Evolutionary conservation across 1,140 invertebrate species (phyloP).

Genomic region (Drosophila nannoptera): DNA sequence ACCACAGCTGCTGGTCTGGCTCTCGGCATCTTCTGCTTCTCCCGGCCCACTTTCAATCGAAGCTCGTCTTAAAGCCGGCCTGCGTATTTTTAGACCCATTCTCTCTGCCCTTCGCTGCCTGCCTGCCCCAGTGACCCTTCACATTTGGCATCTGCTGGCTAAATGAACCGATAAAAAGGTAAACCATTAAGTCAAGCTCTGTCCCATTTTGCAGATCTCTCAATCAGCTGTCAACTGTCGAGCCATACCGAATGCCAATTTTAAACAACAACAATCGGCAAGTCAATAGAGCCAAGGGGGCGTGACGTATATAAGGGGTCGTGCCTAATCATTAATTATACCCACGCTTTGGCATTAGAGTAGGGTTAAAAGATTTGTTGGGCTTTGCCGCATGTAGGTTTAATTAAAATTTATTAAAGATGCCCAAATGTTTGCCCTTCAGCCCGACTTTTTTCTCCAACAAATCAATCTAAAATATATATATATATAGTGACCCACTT

Average conservation of each 20-base stretch:
- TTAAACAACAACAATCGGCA: constrained; percentile 36
- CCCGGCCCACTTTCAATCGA: neutral
- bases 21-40: neutral
- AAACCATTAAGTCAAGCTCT: constrained; percentile 34
- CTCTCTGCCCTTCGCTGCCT: neutral
- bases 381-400: neutral
- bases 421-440: neutral
- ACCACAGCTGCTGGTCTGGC: constrained; percentile 28
- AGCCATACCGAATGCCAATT: constrained; percentile 41
- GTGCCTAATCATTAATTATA: constrained; percentile 24
- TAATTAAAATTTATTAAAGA: neutral
- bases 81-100: neutral
- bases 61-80: neutral
- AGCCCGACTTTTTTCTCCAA: neutral
- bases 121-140: constrained; percentile 31
- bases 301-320: too few species aligned
- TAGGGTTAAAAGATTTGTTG: neutral
- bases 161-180: constrained; percentile 52
- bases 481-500: constrained; percentile 19
- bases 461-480: neutral
- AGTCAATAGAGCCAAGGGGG: constrained; percentile 22
- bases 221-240: constrained; percentile 60
- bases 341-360: neutral
- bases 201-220: constrained; percentile 41
- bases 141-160: constrained; percentile 32